Conservation (phyloP, 1,140 invertebrate species). For the Monochamus saltuarius region DNA sequence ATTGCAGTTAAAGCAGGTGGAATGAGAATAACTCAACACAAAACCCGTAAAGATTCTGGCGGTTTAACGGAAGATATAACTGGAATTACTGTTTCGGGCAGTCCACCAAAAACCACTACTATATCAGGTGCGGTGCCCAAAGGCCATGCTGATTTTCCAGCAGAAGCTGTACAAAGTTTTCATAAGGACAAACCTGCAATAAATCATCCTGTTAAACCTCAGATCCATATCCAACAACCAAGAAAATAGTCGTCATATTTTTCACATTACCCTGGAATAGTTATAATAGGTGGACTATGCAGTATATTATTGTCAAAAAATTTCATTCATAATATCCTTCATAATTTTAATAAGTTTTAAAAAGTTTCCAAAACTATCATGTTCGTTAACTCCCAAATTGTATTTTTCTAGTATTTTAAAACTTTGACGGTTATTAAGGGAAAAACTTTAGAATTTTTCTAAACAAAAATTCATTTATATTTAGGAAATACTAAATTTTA, state of each 20-base stretch:
- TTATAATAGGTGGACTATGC: not conserved
- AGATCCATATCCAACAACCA: conserved; percentile 73
- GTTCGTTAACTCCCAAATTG: too few species aligned
- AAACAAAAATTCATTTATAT: too few species aligned
- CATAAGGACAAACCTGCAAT: conserved; percentile 73
- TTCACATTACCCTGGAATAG: conserved; percentile 1
- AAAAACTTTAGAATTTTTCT: too few species aligned
- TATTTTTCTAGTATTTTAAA: too few species aligned
- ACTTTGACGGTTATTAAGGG: too few species aligned
- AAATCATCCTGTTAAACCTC: conserved; percentile 60
- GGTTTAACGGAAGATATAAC: conserved; percentile 50
- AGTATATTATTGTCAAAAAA: too few species aligned
- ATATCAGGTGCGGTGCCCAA: conserved; percentile 77
- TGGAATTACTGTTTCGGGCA: conserved; percentile 55
- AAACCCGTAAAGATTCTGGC: conserved; percentile 59
- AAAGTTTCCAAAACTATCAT: too few species aligned
- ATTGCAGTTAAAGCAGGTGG: conserved; percentile 84
- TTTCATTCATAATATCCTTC: too few species aligned
- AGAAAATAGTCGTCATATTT: conserved; percentile 61
- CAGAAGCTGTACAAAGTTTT: conserved; percentile 78
- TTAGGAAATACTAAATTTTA: too few species aligned
- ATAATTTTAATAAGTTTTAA: too few species aligned
- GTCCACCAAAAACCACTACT: conserved; percentile 73
- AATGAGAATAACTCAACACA: conserved; percentile 89
- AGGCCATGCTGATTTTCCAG: conserved; percentile 85